Evolutionary conservation across 53 echinoderm and acorn worm genomes (phyloP), one percentile per base, ranked within the genome.

Genomic region (Holothuria leucospilota): DNA sequence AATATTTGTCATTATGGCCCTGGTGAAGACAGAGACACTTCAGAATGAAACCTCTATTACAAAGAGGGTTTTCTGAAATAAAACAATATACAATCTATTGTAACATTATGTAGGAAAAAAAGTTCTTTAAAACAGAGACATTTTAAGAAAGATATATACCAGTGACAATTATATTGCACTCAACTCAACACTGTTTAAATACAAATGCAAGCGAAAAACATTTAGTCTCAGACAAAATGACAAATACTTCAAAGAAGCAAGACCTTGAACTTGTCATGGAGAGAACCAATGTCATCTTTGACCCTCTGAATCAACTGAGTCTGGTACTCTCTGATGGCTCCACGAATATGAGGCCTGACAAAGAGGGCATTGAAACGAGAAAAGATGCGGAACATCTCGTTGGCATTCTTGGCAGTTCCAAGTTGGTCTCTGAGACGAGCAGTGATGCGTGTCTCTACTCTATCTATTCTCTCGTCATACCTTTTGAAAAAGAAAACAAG

Each of bases 311-410:
- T 97, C 25, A 97, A 90, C 86, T 97, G 97, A 14, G 97, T 97
- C 90, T 97, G 97, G 77, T 97, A 97, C 69, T 97, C 97, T 24
- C 97, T 78, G 87, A 97, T 97, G 71, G 97, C 97, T 20, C 97
- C 97, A 14, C 97, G 93, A 88, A 97, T 97, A 87, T 97, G 97
- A 52, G 97, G 97, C 13, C 97, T 93, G 53, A 97, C 97, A 90
- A 97, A 97, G 71, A 97, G 93, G 40, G 97, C 97, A 69, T 97
- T 97, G 93, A 97, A 97, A 59, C 97, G 97, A 7, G 97, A 97
- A 92, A 97, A 97, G 89, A 97, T 97, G 30, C 97, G 95, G 95
- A 97, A 97, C 97, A 97, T 97, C 90, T 97, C 97, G 26, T 97
- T 97, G 91, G 97, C 97, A 52, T 97, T 97, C 90, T 95, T 97